A percentile compares a stretch with the other conserved stretches of the same genome.
These are phyloP conservation scores for Drosophila putrida DNA, from an alignment of 2,888 invertebrate species.

Conservation along the genomic window DNA sequence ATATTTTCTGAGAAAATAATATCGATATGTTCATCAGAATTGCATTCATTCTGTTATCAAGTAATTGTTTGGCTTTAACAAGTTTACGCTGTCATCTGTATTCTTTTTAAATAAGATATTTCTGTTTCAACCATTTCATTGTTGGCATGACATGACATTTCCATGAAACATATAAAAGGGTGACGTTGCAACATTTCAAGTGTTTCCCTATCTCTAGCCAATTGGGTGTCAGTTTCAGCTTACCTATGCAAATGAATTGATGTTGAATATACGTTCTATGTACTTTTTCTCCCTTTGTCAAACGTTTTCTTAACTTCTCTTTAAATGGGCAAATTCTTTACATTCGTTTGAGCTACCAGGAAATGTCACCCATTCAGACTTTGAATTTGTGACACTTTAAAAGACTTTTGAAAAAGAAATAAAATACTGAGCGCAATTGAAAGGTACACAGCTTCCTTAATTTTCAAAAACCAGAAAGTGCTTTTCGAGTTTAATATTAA, in stretches of 20 bases:
- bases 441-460: no score
- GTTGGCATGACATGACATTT: slow-evolving; percentile 13
- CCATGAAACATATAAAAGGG: no score
- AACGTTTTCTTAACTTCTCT: background rate
- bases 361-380: background rate
- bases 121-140: background rate
- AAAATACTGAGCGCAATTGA: no score
- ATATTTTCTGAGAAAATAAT: background rate
- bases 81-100: background rate
- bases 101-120: background rate
- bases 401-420: background rate
- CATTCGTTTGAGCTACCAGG: background rate
- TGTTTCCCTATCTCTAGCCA: background rate
- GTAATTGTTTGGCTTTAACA: background rate
- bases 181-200: background rate
- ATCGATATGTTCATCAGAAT: background rate
- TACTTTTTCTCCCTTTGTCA: slow-evolving; percentile 34
- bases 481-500: no score
- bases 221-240: background rate
- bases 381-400: background rate
- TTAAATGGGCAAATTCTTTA: background rate
- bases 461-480: no score
- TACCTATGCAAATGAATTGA: slow-evolving; percentile 1
- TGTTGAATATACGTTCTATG: slow-evolving; percentile 5
- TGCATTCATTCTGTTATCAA: background rate